phyloP scores from a whole-genome alignment of 2,888 invertebrate species.

The Drosophila parthenogenetica region DNA sequence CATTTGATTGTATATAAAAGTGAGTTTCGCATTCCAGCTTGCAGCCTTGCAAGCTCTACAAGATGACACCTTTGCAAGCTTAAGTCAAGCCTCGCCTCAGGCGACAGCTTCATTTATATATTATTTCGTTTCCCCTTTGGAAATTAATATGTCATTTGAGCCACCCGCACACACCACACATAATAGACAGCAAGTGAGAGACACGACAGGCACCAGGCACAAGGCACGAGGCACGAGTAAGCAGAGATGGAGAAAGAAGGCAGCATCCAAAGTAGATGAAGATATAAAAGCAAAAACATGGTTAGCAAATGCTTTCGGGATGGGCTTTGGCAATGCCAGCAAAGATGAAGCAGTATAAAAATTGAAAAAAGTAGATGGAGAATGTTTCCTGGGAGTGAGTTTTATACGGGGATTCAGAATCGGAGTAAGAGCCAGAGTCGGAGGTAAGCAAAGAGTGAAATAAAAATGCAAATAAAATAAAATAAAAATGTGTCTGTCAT shows the following conservation, averaged over 20 bases:
- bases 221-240: not conserved
- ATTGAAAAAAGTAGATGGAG: conserved; percentile 32
- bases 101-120: conserved; percentile 77
- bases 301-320: conserved; percentile 57
- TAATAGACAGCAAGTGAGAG: conserved; percentile 10
- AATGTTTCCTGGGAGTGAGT: not conserved
- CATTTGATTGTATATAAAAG: conserved; percentile 63
- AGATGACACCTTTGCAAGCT: conserved; percentile 48
- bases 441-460: conserved; percentile 61
- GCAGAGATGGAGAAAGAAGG: conserved; percentile 4
- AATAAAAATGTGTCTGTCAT: conserved; percentile 82
- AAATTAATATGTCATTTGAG: conserved; percentile 81
- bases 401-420: too few species aligned
- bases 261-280: conserved; percentile 37
- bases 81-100: conserved; percentile 34
- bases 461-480: conserved; percentile 81
- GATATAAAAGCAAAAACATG: conserved; percentile 50
- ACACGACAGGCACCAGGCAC: conserved; percentile 28
- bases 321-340: conserved; percentile 32
- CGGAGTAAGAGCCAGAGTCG: not conserved
- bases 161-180: conserved; percentile 48
- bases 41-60: conserved; percentile 2
- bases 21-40: conserved; percentile 28
- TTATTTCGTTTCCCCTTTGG: conserved; percentile 79
- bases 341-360: conserved; percentile 54